Evolutionary conservation across 2,797 vertebrate genomes (phyloP).

Genomic region (Neomorphus geoffroyi): DNA sequence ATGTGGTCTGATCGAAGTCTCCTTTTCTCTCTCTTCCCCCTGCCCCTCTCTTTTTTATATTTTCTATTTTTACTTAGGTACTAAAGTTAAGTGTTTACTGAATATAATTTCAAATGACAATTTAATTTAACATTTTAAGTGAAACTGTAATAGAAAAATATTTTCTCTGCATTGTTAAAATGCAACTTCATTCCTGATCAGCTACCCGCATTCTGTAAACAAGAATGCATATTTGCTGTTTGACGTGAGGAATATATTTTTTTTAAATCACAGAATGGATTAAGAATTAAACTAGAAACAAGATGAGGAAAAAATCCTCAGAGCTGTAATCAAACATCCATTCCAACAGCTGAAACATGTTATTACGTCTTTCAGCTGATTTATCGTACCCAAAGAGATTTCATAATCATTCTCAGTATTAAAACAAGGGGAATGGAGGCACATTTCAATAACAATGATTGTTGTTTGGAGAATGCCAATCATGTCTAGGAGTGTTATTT

Average conservation of each 20-base stretch:
- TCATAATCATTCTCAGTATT: slow-evolving; percentile 82
- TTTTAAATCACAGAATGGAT: slow-evolving; percentile 59
- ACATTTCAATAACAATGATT: slow-evolving; percentile 90
- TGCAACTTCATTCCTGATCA: background rate
- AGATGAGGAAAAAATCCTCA: slow-evolving; percentile 67
- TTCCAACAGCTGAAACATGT: slow-evolving; percentile 73
- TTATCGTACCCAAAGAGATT: slow-evolving; percentile 79
- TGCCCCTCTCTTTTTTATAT: background rate
- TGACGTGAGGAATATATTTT: slow-evolving; percentile 37
- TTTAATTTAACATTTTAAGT: slow-evolving; percentile 49
- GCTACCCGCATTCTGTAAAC: slow-evolving; percentile 46
- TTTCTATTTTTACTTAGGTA: background rate
- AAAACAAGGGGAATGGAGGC: slow-evolving; percentile 83
- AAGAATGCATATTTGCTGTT: slow-evolving; percentile 47
- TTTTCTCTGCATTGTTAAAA: slow-evolving; percentile 43
- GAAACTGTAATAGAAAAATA: slow-evolving; percentile 38
- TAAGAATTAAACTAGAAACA: slow-evolving; percentile 71
- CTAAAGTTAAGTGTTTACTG: slow-evolving; percentile 22
- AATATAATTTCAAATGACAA: slow-evolving; percentile 45
- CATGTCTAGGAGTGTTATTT: slow-evolving; percentile 77
- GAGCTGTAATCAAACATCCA: slow-evolving; percentile 77
- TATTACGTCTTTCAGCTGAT: slow-evolving; percentile 79
- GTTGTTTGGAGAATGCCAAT: slow-evolving; percentile 82
- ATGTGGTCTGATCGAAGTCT: background rate
- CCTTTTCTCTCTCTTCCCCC: background rate